Evolutionary conservation across 2,113 vertebrate genomes (phyloP).

Genomic region (human (Homo sapiens)): DNA sequence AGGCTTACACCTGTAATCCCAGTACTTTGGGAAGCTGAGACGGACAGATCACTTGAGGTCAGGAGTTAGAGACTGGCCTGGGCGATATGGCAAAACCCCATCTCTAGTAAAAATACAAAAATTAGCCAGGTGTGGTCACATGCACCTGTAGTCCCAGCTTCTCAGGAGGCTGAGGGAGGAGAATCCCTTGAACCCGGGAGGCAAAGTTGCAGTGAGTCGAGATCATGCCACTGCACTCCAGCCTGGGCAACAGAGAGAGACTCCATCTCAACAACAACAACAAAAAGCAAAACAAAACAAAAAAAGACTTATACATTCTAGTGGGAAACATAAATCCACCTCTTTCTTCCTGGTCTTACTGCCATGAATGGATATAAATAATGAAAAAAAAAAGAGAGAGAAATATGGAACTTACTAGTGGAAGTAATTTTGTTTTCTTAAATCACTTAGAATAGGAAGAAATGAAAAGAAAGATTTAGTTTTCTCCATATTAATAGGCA

Average conservation of each 20-base stretch:
- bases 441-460: neutral
- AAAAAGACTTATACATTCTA: neutral
- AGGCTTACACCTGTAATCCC: neutral
- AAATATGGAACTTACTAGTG: neutral
- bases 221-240: no score
- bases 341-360: neutral
- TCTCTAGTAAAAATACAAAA: neutral
- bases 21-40: neutral
- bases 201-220: no score
- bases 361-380: neutral
- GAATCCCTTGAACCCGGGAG: no score
- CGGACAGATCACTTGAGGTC: neutral
- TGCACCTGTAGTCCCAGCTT: no score
- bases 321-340: neutral
- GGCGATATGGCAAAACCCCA: neutral
- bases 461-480: neutral
- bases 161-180: no score
- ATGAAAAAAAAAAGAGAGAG: neutral
- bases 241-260: no score
- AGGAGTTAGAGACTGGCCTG: neutral
- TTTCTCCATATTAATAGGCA: neutral
- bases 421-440: neutral
- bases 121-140: neutral
- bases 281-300: no score
- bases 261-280: no score